Conservation (phyloP, 2,888 invertebrate species). For the Oegoconia quadripuncta region DNA sequence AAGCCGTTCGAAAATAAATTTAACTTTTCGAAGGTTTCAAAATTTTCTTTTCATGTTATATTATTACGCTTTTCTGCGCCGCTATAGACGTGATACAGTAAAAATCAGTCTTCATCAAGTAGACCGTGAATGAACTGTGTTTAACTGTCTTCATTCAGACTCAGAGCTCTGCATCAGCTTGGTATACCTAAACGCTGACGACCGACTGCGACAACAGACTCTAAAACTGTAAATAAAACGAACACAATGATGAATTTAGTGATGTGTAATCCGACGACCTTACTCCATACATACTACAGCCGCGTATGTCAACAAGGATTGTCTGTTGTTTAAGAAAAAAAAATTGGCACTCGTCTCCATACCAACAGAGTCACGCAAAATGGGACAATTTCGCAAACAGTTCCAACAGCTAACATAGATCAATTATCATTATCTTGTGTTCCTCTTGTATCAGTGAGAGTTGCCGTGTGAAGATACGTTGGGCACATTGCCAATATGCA, state of each 20-base stretch:
- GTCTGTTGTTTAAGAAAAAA: conserved; percentile 6
- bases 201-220: too few species aligned
- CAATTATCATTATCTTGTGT: conserved; percentile 46
- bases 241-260: conserved; percentile 2
- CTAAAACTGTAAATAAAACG: background rate
- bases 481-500: conserved; percentile 49
- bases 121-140: too few species aligned
- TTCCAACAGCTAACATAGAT: conserved; percentile 26
- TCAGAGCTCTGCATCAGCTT: too few species aligned
- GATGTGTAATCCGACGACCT: conserved; percentile 1
- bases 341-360: conserved; percentile 13
- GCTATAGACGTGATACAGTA: too few species aligned
- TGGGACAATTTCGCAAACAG: conserved; percentile 13
- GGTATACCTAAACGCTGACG: too few species aligned
- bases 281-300: conserved; percentile 4
- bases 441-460: conserved; percentile 38
- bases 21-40: too few species aligned
- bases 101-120: too few species aligned
- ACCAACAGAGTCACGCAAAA: conserved; percentile 19
- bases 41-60: too few species aligned
- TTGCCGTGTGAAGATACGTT: conserved; percentile 41
- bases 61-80: too few species aligned
- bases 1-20: too few species aligned
- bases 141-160: too few species aligned
- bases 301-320: conserved; percentile 1